These are phyloP conservation scores for Drosophila barbarae DNA, from an alignment of 2,888 invertebrate genomes.

Conservation along the genomic window DNA sequence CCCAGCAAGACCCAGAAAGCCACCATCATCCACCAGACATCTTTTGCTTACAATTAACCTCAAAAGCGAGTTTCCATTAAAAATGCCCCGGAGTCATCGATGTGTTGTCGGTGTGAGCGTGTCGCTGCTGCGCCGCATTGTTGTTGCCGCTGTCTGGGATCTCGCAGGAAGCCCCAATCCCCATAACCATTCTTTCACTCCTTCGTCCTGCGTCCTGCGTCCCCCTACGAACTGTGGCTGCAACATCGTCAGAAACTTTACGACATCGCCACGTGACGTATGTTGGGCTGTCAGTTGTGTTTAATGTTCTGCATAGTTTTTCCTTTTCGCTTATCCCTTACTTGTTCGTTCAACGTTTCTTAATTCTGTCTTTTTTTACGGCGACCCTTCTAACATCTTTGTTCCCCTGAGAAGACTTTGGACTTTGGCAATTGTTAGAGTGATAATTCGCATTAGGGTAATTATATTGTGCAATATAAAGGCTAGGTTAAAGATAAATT, in stretches of 20 bases:
- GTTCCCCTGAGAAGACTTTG: background rate
- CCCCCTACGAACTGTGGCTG: conserved; percentile 23
- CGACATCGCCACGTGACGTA: conserved; percentile 71
- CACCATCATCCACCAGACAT: conserved; percentile 32
- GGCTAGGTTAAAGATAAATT: background rate
- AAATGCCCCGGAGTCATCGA: conserved; percentile 71
- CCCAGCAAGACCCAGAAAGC: background rate
- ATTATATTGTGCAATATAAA: background rate
- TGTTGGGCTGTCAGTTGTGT: conserved; percentile 71
- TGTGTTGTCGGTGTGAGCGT: conserved; percentile 35
- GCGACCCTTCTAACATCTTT: conserved; percentile 1
- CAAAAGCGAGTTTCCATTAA: conserved; percentile 73
- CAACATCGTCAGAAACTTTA: conserved; percentile 59
- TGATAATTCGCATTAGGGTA: conserved; percentile 5
- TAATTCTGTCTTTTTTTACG: conserved; percentile 5
- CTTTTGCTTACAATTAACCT: conserved; percentile 71
- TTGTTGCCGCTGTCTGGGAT: conserved; percentile 25
- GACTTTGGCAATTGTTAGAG: background rate
- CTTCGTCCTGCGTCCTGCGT: background rate
- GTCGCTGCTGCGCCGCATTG: conserved; percentile 21
- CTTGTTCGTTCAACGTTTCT: conserved; percentile 11
- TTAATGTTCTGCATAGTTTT: conserved; percentile 64
- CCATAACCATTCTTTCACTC: background rate
- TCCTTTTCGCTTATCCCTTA: conserved; percentile 18
- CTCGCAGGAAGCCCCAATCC: conserved; percentile 1